These are phyloP conservation scores for Nemotelus pantherinus DNA, from an alignment of 2,888 invertebrate genomes.

Conservation along the genomic window DNA sequence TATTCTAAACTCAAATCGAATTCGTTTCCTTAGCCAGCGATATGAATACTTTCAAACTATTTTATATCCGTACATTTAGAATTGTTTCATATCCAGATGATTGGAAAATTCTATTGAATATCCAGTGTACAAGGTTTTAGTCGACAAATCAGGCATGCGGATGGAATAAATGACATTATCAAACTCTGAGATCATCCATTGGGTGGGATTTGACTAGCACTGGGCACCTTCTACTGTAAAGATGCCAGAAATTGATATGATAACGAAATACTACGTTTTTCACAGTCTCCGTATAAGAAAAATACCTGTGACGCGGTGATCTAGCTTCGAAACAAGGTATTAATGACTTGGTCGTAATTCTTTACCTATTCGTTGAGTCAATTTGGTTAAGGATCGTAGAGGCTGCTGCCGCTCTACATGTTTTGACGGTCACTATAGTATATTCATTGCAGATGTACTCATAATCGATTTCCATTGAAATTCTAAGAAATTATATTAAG, in stretches of 20 bases:
- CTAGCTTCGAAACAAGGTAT: background rate
- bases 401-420: background rate
- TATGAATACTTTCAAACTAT: no score
- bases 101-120: no score
- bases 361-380: conserved; percentile 11
- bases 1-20: no score
- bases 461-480: no score
- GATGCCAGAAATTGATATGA: conserved; percentile 39
- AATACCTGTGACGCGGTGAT: conserved; percentile 1
- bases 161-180: conserved; percentile 24
- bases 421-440: conserved; percentile 6
- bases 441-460: no score
- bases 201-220: conserved; percentile 35
- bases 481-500: background rate
- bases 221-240: conserved; percentile 37
- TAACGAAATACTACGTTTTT: conserved; percentile 37
- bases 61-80: no score
- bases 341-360: conserved; percentile 30
- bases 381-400: background rate
- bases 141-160: conserved; percentile 18
- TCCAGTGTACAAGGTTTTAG: background rate
- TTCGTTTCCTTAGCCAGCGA: no score
- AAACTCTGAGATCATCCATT: conserved; percentile 19
- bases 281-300: conserved; percentile 15
- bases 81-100: no score